phyloP scores from a whole-genome alignment of 2,888 invertebrate species.

The Lacanobia oleracea region DNA sequence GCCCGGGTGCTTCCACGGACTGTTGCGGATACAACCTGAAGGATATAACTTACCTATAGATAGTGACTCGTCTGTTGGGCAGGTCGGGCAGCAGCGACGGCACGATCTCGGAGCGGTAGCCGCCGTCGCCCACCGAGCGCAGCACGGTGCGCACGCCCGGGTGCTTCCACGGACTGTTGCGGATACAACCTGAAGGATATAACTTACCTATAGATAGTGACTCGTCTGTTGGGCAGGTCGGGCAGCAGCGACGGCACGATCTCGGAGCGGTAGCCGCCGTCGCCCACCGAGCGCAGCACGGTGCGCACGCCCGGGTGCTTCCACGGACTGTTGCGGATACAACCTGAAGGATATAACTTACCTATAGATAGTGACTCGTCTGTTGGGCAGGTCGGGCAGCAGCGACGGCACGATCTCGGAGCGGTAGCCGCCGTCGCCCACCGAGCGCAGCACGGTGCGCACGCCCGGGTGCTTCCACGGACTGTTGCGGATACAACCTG shows the following conservation, averaged over 20 bases:
- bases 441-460: conserved; percentile 89
- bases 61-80: conserved; percentile 86
- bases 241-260: conserved; percentile 91
- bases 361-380: conserved; percentile 83
- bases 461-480: conserved; percentile 92
- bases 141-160: conserved; percentile 92
- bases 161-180: conserved; percentile 91
- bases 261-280: conserved; percentile 91
- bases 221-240: conserved; percentile 91
- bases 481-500: conserved; percentile 89
- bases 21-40: conserved; percentile 89
- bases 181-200: conserved; percentile 84
- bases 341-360: conserved; percentile 74
- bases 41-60: conserved; percentile 73
- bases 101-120: conserved; percentile 91
- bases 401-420: conserved; percentile 92
- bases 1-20: conserved; percentile 92
- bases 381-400: conserved; percentile 92
- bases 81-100: conserved; percentile 92
- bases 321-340: conserved; percentile 89
- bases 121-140: conserved; percentile 82
- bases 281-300: conserved; percentile 86
- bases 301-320: conserved; percentile 92
- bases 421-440: conserved; percentile 87
- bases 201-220: conserved; percentile 79